phyloP scores from a whole-genome alignment of 2,888 invertebrate species.

The Conus canariensis region DNA sequence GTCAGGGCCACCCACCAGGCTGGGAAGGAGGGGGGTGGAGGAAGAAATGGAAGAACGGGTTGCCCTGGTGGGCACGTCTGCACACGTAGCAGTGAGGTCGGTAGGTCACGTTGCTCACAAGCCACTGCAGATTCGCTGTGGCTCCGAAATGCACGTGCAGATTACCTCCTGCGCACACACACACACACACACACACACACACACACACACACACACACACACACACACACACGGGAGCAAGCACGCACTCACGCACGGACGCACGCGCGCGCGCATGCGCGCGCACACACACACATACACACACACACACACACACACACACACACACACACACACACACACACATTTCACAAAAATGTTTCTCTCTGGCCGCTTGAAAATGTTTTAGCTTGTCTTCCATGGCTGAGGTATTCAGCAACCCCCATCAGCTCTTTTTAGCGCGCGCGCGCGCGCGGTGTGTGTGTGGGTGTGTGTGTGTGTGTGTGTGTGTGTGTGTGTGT shows the following conservation, averaged over 20 bases:
- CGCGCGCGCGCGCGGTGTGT: background rate
- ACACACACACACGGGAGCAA: background rate
- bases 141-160: slow-evolving; percentile 70
- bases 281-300: background rate
- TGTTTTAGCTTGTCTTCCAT: too few relatives aligned
- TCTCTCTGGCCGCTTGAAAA: too few relatives aligned
- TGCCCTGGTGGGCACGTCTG: background rate
- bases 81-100: slow-evolving; percentile 72
- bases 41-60: slow-evolving; percentile 36
- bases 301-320: background rate
- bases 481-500: too few relatives aligned
- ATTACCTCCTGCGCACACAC: slow-evolving; percentile 63
- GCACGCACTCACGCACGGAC: background rate
- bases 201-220: slow-evolving; percentile 25
- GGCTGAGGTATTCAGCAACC: too few relatives aligned
- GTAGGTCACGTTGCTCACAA: slow-evolving; percentile 72
- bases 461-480: too few relatives aligned
- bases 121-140: slow-evolving; percentile 63
- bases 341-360: too few relatives aligned
- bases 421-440: too few relatives aligned
- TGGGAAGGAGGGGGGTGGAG: slow-evolving; percentile 14
- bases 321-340: background rate
- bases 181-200: slow-evolving; percentile 29
- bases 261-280: background rate
- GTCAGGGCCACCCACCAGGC: background rate